Base-by-base conservation (phyloP, 1,140 invertebrate genomes). In the Nephotettix cincticeps region DNA sequence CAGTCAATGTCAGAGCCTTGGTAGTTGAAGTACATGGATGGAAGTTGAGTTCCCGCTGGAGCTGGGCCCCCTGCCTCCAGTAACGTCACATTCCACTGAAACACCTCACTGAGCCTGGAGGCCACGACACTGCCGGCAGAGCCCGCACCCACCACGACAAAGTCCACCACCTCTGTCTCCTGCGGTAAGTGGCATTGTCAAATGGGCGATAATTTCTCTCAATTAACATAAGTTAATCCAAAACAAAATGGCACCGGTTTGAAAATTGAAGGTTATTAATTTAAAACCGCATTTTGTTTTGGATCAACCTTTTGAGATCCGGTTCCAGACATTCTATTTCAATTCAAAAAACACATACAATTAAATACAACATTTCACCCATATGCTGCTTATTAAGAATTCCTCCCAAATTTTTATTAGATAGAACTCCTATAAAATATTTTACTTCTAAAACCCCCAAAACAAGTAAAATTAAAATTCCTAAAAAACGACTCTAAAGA, bases 1-100 rank as follows among this genome's bases (percentile, higher is more conserved):
- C 94, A 97, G 81, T 96, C 94, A 69, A 93, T 91, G 56, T 88
- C 87, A 13, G 87, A 90, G 1, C 89, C 90, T 32, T 91, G 85
- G 75, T 90, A 93, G 79, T 92, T 93, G 58, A 91, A 86, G 81
- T 91, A 93, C 86, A 92, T 92, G 6, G 90, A 92, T 0, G 90
- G 92, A 74, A 92, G 90, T 78, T 93, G 91, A 0, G 90, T 88
- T 0, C 90, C 91, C 0, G 91, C 92, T 0, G 91, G 91, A 77
- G 64, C 64, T 17, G 64, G 32, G 1, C 64, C 85, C 1, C 90
- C 90, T 11, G 84, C 85, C 79, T 87, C 86, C 17, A 87, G 17
- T 23, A 87, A 70, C 21, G 87, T 76, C 11, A 87, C 81, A 25
- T 76, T 82, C 75, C 78, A 79, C 45, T 80, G 66, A n/a, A 72